A percentile compares a stretch with the other conserved stretches of the same genome.
Conservation (phyloP, 1,140 invertebrate genomes). For the Charaxes varanes region DNA sequence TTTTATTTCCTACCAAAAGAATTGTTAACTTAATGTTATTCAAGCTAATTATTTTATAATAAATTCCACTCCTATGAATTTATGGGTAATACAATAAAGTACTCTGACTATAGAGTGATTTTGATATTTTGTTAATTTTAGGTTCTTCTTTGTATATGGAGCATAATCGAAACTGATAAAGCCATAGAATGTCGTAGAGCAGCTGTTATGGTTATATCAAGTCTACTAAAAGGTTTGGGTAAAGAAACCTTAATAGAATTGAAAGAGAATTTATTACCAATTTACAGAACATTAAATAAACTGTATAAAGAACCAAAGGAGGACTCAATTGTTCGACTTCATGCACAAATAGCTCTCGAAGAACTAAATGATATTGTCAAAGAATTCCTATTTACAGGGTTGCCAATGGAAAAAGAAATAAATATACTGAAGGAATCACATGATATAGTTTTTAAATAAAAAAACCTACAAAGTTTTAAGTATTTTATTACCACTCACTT, state of each 20-base stretch:
- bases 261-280: constrained; percentile 77
- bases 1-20: no score
- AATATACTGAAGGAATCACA: constrained; percentile 58
- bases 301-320: constrained; percentile 76
- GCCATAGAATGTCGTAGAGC: constrained; percentile 83
- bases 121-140: no score
- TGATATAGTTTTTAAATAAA: constrained; percentile 49
- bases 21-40: no score
- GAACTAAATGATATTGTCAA: constrained; percentile 83
- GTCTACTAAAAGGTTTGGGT: constrained; percentile 83
- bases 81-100: no score
- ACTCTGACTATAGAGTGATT: no score
- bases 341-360: constrained; percentile 84
- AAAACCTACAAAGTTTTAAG: no score
- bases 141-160: constrained; percentile 82
- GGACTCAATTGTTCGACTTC: constrained; percentile 81
- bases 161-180: constrained; percentile 81
- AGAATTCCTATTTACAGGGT: constrained; percentile 74
- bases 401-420: constrained; percentile 78
- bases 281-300: constrained; percentile 82
- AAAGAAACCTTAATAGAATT: constrained; percentile 79
- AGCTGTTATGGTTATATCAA: constrained; percentile 83
- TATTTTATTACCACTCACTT: no score
- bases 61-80: no score
- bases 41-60: no score